Evolutionary conservation across 2,797 vertebrate genomes (phyloP).

Genomic region (Pipistrellus pygmaeus): DNA sequence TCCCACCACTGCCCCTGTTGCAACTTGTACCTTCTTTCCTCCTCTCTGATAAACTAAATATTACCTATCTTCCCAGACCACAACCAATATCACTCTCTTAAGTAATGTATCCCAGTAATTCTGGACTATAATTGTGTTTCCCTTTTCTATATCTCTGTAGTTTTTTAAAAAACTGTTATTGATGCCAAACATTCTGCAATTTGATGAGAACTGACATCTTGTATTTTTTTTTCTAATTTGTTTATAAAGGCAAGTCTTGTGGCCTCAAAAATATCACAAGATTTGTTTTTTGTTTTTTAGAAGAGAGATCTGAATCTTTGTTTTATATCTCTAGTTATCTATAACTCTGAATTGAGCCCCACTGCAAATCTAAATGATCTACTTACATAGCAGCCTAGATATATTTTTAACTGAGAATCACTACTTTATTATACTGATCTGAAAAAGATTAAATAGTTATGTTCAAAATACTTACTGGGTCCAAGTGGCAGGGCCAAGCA

Average conservation of each 20-base stretch:
- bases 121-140: background rate
- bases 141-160: background rate
- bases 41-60: background rate
- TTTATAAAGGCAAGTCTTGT: background rate
- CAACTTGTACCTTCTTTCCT: background rate
- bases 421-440: too few species aligned
- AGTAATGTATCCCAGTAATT: background rate
- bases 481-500: too few species aligned
- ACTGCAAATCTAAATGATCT: background rate
- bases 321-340: background rate
- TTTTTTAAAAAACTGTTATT: background rate
- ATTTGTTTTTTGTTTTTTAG: background rate
- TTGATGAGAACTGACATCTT: background rate
- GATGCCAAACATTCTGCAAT: background rate
- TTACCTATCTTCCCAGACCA: background rate
- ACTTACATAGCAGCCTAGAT: background rate
- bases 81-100: background rate
- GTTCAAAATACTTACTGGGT: too few species aligned
- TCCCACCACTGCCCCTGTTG: background rate
- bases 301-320: background rate
- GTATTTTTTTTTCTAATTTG: slow-evolving; percentile 28
- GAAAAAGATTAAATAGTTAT: too few species aligned
- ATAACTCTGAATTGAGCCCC: background rate
- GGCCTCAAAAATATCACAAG: background rate
- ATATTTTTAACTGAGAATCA: too few species aligned